Conservation (phyloP, 2,113 vertebrate genomes). For the Phaethornis superciliosus region DNA sequence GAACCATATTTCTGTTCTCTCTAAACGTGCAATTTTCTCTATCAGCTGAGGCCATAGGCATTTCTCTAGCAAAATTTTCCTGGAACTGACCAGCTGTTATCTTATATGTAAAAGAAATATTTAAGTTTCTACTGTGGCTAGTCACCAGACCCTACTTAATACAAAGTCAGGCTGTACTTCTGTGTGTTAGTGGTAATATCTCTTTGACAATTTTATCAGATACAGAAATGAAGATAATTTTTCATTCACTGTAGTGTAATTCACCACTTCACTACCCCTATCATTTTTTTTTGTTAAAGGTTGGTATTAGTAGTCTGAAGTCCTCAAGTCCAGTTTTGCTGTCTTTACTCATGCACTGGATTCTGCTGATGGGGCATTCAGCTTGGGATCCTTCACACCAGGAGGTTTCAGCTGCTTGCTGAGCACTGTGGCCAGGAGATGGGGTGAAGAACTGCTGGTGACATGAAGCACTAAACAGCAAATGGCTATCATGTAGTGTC, state of each 20-base stretch:
- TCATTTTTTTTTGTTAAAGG: background rate
- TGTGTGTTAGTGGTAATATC: background rate
- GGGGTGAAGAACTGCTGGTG: background rate
- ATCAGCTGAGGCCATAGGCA: background rate
- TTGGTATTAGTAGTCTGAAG: background rate
- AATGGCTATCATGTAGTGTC: background rate
- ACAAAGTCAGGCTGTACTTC: background rate
- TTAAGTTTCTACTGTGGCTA: background rate
- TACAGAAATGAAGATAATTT: background rate
- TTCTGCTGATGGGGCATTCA: background rate
- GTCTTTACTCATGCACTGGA: background rate
- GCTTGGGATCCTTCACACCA: background rate
- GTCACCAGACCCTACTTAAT: background rate
- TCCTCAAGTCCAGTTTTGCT: background rate
- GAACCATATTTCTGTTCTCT: background rate
- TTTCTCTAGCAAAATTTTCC: background rate
- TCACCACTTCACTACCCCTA: background rate
- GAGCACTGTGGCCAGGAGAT: background rate
- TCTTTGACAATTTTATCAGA: background rate
- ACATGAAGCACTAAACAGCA: background rate
- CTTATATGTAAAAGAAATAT: background rate
- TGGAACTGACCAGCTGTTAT: background rate
- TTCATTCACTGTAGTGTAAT: background rate
- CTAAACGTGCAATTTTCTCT: background rate
- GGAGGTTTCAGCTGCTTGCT: background rate